Evolutionary conservation across 1,140 invertebrate species (phyloP), one percentile per base, ranked within the genome.

Genomic region (Ylistrum balloti): DNA sequence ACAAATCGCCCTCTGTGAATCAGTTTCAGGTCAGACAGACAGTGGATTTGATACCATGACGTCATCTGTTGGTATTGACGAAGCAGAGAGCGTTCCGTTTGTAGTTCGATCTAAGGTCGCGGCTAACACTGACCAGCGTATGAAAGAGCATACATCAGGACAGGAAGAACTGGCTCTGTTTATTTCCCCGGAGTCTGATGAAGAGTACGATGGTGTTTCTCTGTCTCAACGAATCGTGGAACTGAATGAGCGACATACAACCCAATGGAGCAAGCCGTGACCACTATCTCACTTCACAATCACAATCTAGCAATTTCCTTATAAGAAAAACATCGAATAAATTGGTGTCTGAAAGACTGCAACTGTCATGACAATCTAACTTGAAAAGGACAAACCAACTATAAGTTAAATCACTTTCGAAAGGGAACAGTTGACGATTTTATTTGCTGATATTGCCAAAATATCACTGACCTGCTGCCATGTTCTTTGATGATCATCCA

Each of bases 141-240:
- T 74, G 56, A 74, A 74, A 74, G n/a, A 74, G 28, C 56, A 28
- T n/a, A 74, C 56, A 74, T n/a, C 22, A 28, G 22, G 56, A 28
- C 22, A 74, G 3, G 56, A 74, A n/a, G 56, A 74, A 74, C 1
- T 28, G n/a, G 15, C n/a, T 0, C n/a, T 74, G 15, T 74, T 74
- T 74, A 74, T 74, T 74, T 74, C 56, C 22, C 56, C 56, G 22
- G 56, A 74, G n/a, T 74, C 56, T n/a, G 56, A 74, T n/a, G 56
- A 74, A 5, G 56, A 74, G 56, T 74, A 2, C 56, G 56, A 74
- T 74, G 56, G 56, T 22, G 22, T 74, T 9, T 74, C 56, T 74
- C 56, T 74, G 56, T 74, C 56, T 74, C 56, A 74, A 74, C 22
- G 56, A 1, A 74, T 74, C 56, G 17, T 74, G 1, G 56, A 74